phyloP scores from a whole-genome alignment of 2,888 invertebrate species.

The Alloplasta piceator region DNA sequence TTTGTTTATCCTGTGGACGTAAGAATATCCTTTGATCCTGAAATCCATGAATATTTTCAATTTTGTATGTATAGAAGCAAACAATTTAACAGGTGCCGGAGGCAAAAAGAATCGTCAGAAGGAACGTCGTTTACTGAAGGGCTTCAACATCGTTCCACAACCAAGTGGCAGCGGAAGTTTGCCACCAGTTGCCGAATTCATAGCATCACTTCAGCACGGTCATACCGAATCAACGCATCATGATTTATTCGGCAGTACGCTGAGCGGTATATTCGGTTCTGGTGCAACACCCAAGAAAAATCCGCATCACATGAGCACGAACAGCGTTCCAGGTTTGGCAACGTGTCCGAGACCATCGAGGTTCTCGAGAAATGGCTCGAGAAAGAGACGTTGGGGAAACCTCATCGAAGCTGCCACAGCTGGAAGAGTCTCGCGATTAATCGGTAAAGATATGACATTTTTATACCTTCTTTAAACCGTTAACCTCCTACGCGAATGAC shows the following conservation, averaged over 20 bases:
- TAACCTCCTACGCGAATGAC: background rate
- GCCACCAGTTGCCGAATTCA: constrained; percentile 91
- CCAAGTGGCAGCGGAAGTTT: constrained; percentile 84
- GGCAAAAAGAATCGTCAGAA: constrained; percentile 97
- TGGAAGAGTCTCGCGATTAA: constrained; percentile 91
- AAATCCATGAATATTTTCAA: background rate
- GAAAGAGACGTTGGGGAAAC: constrained; percentile 92
- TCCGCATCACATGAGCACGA: constrained; percentile 82
- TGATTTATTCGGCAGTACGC: constrained; percentile 88
- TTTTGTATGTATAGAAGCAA: constrained; percentile 6
- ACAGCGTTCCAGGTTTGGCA: constrained; percentile 79
- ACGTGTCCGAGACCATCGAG: constrained; percentile 73
- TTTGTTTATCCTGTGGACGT: too few species aligned
- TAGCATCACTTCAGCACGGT: constrained; percentile 89
- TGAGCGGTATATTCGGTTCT: constrained; percentile 88
- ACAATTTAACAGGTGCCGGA: constrained; percentile 88
- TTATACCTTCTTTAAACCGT: background rate
- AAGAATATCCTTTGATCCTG: too few species aligned
- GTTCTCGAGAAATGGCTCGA: constrained; percentile 80
- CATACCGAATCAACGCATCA: constrained; percentile 85
- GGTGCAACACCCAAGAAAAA: constrained; percentile 84
- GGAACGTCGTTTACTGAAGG: constrained; percentile 96
- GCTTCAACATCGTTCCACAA: constrained; percentile 94
- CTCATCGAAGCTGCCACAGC: constrained; percentile 94
- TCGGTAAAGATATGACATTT: constrained; percentile 84